Evolutionary conservation across 2,888 invertebrate species (phyloP).

Genomic region (Acrocera orbiculus): DNA sequence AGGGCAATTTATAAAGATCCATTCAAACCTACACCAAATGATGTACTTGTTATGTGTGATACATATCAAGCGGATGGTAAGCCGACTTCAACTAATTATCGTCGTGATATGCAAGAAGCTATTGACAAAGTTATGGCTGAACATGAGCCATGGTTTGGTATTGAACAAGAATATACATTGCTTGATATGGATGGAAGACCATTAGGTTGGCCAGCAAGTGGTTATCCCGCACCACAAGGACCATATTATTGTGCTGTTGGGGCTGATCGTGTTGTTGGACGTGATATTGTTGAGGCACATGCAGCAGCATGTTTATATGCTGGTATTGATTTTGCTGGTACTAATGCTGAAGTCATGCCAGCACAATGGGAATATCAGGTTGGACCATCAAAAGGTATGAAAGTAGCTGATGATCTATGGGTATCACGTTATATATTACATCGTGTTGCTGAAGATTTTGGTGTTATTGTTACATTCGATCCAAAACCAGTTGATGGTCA

Average conservation of each 20-base stretch:
- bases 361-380: slow-evolving; percentile 57
- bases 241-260: slow-evolving; percentile 78
- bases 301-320: slow-evolving; percentile 50
- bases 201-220: slow-evolving; percentile 55
- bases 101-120: slow-evolving; percentile 33
- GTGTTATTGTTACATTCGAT: slow-evolving; percentile 37
- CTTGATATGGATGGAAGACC: slow-evolving; percentile 42
- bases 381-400: slow-evolving; percentile 44
- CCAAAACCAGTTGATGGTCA: slow-evolving; percentile 48
- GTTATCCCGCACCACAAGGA: slow-evolving; percentile 50
- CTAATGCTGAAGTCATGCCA: slow-evolving; percentile 70
- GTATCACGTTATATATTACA: slow-evolving; percentile 39
- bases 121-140: slow-evolving; percentile 38
- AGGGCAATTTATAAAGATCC: slow-evolving; percentile 66
- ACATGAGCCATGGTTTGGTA: slow-evolving; percentile 54
- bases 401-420: slow-evolving; percentile 43
- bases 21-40: slow-evolving; percentile 48
- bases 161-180: slow-evolving; percentile 47
- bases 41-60: slow-evolving; percentile 60
- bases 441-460: slow-evolving; percentile 42
- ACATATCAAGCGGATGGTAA: slow-evolving; percentile 44
- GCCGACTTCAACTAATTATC: slow-evolving; percentile 33
- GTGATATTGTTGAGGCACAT: slow-evolving; percentile 70
- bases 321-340: slow-evolving; percentile 58
- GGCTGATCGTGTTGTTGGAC: slow-evolving; percentile 54